phyloP scores from a whole-genome alignment of 2,888 invertebrate species.

The Chouioia cunea region DNA sequence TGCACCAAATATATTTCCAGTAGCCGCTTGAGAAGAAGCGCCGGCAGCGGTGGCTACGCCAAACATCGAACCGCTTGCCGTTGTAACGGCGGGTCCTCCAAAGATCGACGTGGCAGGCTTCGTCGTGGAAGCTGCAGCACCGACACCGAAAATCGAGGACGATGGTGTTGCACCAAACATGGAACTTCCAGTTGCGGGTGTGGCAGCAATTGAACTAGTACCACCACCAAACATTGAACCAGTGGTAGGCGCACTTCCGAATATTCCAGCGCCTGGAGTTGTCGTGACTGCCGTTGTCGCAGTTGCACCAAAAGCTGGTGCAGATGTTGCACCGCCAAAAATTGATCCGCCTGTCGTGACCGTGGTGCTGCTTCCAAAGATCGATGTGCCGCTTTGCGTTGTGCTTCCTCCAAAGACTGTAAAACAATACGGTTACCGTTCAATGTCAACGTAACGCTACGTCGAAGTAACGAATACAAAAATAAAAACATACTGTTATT shows the following conservation, averaged over 20 bases:
- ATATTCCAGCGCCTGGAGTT: neutral
- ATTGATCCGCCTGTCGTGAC: constrained; percentile 7
- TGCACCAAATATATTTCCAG: constrained; percentile 28
- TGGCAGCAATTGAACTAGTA: constrained; percentile 3
- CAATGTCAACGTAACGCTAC: too few species aligned
- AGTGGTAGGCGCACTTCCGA: neutral
- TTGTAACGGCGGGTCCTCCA: constrained; percentile 8
- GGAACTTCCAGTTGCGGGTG: constrained; percentile 4
- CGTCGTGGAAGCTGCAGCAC: constrained; percentile 8
- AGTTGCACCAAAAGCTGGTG: neutral
- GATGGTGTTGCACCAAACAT: constrained; percentile 13
- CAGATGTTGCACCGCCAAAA: constrained; percentile 39
- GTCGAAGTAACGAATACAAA: too few species aligned
- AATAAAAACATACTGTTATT: too few species aligned
- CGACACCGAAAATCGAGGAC: constrained; percentile 34
- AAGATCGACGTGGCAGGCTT: constrained; percentile 20
- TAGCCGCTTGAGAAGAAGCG: constrained; percentile 31
- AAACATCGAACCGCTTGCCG: constrained; percentile 30
- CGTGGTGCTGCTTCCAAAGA: constrained; percentile 16
- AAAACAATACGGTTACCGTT: too few species aligned
- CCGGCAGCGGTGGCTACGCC: constrained; percentile 32
- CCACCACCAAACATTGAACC: constrained; percentile 20
- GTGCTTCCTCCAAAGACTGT: too few species aligned
- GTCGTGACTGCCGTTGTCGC: neutral
- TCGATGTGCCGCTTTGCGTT: neutral